Evolutionary conservation across 2,113 vertebrate genomes (phyloP), one percentile per base, ranked within the genome.

Genomic region (Pomatorhinus ruficollis): DNA sequence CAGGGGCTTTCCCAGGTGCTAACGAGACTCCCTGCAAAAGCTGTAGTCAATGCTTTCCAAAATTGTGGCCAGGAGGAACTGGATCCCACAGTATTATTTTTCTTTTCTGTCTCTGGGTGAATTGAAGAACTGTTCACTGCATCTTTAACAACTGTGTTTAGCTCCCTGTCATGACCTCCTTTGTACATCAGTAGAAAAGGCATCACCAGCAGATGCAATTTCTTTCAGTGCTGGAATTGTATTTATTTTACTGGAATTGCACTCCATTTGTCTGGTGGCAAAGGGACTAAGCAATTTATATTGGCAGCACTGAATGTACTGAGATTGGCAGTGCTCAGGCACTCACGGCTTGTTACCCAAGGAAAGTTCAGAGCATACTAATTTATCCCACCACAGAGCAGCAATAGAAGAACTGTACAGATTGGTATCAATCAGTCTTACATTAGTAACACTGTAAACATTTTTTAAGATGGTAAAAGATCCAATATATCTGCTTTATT

Each of bases 241-340:
- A 94, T 96, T 94, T 93, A 77, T 96, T 96, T 96, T 90, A 63
- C 78, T 94, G 87, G 90, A 91, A 92, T 94, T 68, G 85, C 44
- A 31, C 90, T 86, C 90, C 87, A 83, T 94, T 95, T 93, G 59
- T 94, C 93, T 88, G 40, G 68, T 94, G 83, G 84, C 70, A 88
- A 88, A 94, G 44, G 83, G 90, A 94, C 39, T 23, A 69, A 50
- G 90, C 71, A 90, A 88, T 95, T 96, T 93, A 59, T 92, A 74
- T 47, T 94, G 93, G 92, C 92, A 90, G 93, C 79, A 86, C 75
- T 83, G 87, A 91, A 69, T 66, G 93, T 86, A 56, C 83, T 9
- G 31, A 86, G 92, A 69, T 23, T 90, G 85, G 93, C 95, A 88
- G 50, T 39, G 68, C 87, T n/a, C 0, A 3, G 68, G 64, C 47